Conservation (phyloP, 1,140 invertebrate genomes). For the Drosophila santomea region DNA sequence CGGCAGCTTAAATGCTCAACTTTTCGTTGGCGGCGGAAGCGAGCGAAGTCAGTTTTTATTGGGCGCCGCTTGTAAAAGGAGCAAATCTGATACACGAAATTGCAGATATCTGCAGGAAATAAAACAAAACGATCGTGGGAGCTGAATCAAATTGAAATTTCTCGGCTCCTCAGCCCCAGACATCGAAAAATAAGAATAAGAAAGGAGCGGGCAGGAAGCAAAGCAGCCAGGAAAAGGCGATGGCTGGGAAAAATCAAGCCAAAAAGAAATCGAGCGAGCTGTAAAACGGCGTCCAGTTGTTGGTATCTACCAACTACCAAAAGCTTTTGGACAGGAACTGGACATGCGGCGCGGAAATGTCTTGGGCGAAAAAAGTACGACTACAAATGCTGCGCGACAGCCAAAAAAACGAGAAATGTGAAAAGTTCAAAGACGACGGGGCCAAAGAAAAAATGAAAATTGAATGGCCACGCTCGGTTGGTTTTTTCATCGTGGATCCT, state of each 20-base stretch:
- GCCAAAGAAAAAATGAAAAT: conserved; percentile 75
- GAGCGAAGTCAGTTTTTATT: conserved; percentile 53
- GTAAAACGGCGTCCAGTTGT: conserved; percentile 38
- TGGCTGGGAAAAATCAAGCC: conserved; percentile 35
- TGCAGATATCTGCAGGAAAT: conserved; percentile 56
- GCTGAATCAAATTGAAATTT: conserved; percentile 61
- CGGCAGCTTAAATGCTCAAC: conserved; percentile 47
- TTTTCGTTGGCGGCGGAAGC: conserved; percentile 44
- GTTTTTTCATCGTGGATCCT: conserved; percentile 30
- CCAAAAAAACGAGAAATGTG: conserved; percentile 70
- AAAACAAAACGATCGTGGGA: conserved; percentile 59
- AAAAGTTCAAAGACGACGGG: conserved; percentile 74
- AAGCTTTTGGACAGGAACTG: conserved; percentile 61
- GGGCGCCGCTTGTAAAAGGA: conserved; percentile 39
- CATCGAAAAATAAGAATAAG: not conserved
- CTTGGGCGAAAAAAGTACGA: conserved; percentile 73
- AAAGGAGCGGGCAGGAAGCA: conserved; percentile 22
- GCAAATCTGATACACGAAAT: conserved; percentile 63
- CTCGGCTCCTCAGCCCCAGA: conserved; percentile 12
- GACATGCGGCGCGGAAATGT: conserved; percentile 80
- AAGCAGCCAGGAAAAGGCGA: conserved; percentile 13
- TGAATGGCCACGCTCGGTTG: conserved; percentile 70
- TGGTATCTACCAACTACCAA: conserved; percentile 21
- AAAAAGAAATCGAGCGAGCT: conserved; percentile 63
- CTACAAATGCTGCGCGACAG: conserved; percentile 76